phyloP scores from a whole-genome alignment of 2,888 invertebrate species.

The Maniola hyperantus region DNA sequence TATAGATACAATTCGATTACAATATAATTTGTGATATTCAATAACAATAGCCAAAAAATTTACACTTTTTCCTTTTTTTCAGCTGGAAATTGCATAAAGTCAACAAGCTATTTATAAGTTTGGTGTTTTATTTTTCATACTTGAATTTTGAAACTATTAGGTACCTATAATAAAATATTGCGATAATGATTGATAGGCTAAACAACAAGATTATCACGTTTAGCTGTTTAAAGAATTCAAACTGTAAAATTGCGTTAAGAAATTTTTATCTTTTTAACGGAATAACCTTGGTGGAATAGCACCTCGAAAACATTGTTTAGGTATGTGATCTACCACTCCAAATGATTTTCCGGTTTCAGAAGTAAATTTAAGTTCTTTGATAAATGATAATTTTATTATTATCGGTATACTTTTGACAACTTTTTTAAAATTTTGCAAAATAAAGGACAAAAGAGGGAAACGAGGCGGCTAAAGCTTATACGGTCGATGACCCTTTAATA shows the following conservation, averaged over 20 bases:
- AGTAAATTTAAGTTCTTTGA: background rate
- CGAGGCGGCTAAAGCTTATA: too few species aligned
- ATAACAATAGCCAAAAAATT: constrained; percentile 1
- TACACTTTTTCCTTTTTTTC: constrained; percentile 4
- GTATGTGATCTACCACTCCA: background rate
- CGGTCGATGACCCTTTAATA: too few species aligned
- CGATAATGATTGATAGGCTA: constrained; percentile 15
- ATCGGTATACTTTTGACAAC: too few species aligned
- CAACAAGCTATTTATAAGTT: background rate
- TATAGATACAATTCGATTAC: constrained; percentile 3
- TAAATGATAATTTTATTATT: too few species aligned
- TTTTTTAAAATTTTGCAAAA: too few species aligned
- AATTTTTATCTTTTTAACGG: constrained; percentile 5
- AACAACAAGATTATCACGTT: constrained; percentile 9
- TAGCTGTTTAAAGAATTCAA: constrained; percentile 10
- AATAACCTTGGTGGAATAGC: constrained; percentile 9
- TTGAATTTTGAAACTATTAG: background rate
- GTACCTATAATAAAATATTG: constrained; percentile 16
- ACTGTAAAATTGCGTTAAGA: constrained; percentile 10
- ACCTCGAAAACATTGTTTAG: too few species aligned
- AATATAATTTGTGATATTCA: constrained; percentile 18
- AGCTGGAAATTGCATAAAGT: constrained; percentile 4
- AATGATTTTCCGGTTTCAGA: background rate
- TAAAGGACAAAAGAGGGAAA: too few species aligned
- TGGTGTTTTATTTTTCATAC: constrained; percentile 6